These are phyloP conservation scores for Eupithecia exiguata DNA, from an alignment of 2,888 invertebrate genomes.

Conservation along the genomic window DNA sequence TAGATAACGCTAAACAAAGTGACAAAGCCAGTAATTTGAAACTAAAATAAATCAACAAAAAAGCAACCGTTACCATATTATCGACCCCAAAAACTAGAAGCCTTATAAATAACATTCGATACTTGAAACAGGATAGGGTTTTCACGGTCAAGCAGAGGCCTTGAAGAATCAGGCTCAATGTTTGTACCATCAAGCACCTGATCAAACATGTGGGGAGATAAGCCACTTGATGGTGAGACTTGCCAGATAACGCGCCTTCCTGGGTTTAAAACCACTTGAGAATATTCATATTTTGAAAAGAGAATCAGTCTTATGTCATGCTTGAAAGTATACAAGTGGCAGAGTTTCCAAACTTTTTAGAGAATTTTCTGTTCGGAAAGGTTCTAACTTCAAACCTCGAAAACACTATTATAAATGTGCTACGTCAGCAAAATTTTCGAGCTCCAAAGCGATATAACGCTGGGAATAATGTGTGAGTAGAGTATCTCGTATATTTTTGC, in stretches of 20 bases:
- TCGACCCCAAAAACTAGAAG: constrained; percentile 48
- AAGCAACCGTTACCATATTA: constrained; percentile 18
- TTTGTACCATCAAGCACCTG: constrained; percentile 74
- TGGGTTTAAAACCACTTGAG: constrained; percentile 61
- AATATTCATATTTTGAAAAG: constrained; percentile 36
- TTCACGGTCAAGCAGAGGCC: constrained; percentile 74
- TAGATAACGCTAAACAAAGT: neutral
- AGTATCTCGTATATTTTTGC: constrained; percentile 1
- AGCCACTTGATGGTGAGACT: constrained; percentile 79
- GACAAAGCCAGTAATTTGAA: neutral
- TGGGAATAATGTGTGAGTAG: neutral
- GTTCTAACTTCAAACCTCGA: neutral
- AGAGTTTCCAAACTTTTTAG: neutral
- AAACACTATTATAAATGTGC: neutral
- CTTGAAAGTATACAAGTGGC: neutral
- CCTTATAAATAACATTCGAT: constrained; percentile 59
- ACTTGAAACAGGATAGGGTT: constrained; percentile 60
- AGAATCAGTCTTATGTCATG: neutral
- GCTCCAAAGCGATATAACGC: neutral
- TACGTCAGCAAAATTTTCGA: neutral
- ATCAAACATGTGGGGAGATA: constrained; percentile 81
- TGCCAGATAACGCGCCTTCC: constrained; percentile 73
- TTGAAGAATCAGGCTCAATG: constrained; percentile 51
- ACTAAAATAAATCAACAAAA: constrained; percentile 6
- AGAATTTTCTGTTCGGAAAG: neutral